These are phyloP conservation scores for Slavum lentiscoides DNA, from an alignment of 2,888 invertebrate genomes.

Conservation along the genomic window DNA sequence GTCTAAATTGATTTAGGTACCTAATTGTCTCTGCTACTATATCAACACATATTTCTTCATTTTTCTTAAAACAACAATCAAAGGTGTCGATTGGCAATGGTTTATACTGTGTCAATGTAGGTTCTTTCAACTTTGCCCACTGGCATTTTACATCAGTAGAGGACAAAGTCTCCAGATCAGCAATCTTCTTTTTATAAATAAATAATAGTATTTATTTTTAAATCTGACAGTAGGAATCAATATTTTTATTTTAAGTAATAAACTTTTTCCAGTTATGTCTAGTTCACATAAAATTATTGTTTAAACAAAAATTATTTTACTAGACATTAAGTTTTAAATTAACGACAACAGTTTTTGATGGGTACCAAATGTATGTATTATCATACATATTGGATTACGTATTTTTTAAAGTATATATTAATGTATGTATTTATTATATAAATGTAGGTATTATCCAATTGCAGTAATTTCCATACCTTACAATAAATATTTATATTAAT, in stretches of 20 bases:
- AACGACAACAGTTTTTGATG: not conserved
- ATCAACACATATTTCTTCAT: not conserved
- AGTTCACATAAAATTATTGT: not conserved
- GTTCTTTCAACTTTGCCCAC: conserved; percentile 9
- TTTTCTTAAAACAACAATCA: conserved; percentile 14
- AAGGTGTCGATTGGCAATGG: conserved; percentile 2
- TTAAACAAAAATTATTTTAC: no score
- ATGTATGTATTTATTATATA: no score
- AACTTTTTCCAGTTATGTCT: not conserved
- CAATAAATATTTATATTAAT: not conserved
- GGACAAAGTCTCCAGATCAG: conserved; percentile 11
- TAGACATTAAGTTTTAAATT: not conserved
- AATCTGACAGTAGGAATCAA: not conserved
- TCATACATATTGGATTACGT: not conserved
- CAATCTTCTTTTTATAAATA: conserved; percentile 16
- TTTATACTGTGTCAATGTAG: conserved; percentile 16
- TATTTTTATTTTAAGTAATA: not conserved
- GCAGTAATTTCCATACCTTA: no score
- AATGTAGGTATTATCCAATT: no score
- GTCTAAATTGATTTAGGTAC: conserved; percentile 10
- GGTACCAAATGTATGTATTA: no score
- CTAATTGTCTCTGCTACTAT: conserved; percentile 3
- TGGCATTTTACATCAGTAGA: conserved; percentile 12
- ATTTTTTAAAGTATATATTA: no score
- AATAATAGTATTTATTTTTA: not conserved